phyloP scores from a whole-genome alignment of 2,888 invertebrate species.

The Conomelus anceps region DNA sequence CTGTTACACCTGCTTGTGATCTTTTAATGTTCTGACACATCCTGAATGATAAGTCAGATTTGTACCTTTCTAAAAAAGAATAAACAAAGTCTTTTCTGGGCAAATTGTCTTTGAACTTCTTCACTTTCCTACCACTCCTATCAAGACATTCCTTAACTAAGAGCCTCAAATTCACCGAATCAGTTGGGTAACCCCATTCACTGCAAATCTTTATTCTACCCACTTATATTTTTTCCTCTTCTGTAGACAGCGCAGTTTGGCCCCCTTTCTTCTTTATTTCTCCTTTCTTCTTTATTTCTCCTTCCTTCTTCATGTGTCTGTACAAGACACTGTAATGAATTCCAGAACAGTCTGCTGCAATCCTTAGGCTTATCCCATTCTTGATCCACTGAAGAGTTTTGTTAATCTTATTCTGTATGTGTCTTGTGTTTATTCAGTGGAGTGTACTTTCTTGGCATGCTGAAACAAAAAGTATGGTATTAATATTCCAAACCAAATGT shows the following conservation, averaged over 20 bases:
- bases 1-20: constrained; percentile 30
- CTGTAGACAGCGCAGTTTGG: constrained; percentile 19
- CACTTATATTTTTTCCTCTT: constrained; percentile 23
- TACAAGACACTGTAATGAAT: too few species aligned
- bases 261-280: constrained; percentile 21
- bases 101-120: constrained; percentile 30
- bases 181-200: constrained; percentile 31
- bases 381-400: too few species aligned
- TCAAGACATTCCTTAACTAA: constrained; percentile 34
- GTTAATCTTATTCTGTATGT: too few species aligned
- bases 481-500: too few species aligned
- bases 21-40: constrained; percentile 29
- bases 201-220: constrained; percentile 22
- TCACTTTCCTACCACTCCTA: constrained; percentile 24
- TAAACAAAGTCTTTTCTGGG: constrained; percentile 31
- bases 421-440: too few species aligned
- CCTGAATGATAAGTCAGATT: constrained; percentile 24
- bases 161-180: constrained; percentile 28
- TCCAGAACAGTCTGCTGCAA: too few species aligned
- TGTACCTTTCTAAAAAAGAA: constrained; percentile 30
- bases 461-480: too few species aligned
- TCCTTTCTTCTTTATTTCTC: too few species aligned
- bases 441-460: too few species aligned
- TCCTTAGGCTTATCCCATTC: too few species aligned
- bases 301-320: too few species aligned